Percentiles rank a stretch among this genome's conserved stretches.
phyloP scores from a whole-genome alignment of 2,797 vertebrate species.

The Labroides dimidiatus region DNA sequence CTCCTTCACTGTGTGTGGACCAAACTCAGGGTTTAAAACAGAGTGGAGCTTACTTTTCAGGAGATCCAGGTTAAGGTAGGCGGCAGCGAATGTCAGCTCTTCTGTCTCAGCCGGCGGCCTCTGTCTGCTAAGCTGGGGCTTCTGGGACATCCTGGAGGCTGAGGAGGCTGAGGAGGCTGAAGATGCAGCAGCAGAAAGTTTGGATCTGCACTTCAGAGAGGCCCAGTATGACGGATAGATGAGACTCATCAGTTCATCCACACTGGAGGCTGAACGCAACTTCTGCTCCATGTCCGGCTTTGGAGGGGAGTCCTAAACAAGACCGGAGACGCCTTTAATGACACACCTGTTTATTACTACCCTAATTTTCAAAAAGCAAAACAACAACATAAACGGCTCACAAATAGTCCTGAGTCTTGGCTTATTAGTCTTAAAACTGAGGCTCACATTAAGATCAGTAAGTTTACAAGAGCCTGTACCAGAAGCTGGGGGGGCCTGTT shows the following conservation, averaged over 20 bases:
- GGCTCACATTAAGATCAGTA: no score
- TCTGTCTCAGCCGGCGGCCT: slow-evolving; percentile 46
- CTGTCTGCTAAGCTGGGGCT: slow-evolving; percentile 21
- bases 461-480: no score
- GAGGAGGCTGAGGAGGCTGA: slow-evolving; percentile 11
- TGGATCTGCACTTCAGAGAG: slow-evolving; percentile 92
- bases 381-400: no score
- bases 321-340: slow-evolving; percentile 26
- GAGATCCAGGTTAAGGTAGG: slow-evolving; percentile 92
- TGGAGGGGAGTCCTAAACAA: slow-evolving; percentile 85
- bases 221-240: slow-evolving; percentile 96
- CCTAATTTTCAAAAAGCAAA: no score
- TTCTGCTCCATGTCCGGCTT: slow-evolving; percentile 91
- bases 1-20: no score
- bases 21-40: background rate
- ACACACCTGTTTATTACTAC: background rate
- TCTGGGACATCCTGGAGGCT: slow-evolving; percentile 40
- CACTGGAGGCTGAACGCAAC: slow-evolving; percentile 92
- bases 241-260: slow-evolving; percentile 96
- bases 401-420: no score
- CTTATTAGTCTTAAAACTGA: no score
- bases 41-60: slow-evolving; percentile 90
- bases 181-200: slow-evolving; percentile 81
- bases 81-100: slow-evolving; percentile 90
- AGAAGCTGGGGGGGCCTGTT: no score